Evolutionary conservation across 2,888 invertebrate species (phyloP).

Genomic region (Pyrocoelia pectoralis): DNA sequence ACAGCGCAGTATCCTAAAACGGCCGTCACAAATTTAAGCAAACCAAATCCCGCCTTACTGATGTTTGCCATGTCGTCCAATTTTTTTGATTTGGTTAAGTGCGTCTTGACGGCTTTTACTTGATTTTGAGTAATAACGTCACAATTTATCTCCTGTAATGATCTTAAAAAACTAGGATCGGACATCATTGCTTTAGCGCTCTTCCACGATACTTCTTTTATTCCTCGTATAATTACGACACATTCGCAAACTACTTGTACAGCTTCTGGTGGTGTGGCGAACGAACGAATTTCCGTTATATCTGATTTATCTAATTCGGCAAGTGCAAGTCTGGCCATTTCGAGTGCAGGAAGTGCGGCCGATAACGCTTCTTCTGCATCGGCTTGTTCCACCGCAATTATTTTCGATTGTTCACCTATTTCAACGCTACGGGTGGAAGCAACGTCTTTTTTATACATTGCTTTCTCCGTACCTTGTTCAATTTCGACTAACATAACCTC

Average conservation of each 20-base stretch:
- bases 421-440: constrained; percentile 82
- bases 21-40: constrained; percentile 85
- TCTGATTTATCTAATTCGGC: constrained; percentile 87
- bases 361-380: constrained; percentile 84
- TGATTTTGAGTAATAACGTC: constrained; percentile 77
- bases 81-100: constrained; percentile 76
- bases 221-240: constrained; percentile 83
- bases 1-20: constrained; percentile 91
- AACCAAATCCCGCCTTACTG: constrained; percentile 86
- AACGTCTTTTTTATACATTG: constrained; percentile 80
- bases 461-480: constrained; percentile 72
- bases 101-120: constrained; percentile 73
- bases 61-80: constrained; percentile 85
- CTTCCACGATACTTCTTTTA: constrained; percentile 90
- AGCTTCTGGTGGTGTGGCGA: constrained; percentile 89
- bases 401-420: constrained; percentile 81
- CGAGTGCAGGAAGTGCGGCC: constrained; percentile 85
- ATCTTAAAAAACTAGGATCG: constrained; percentile 82
- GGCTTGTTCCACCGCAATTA: constrained; percentile 81
- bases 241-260: constrained; percentile 91
- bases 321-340: constrained; percentile 80
- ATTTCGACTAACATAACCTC: constrained; percentile 81
- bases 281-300: constrained; percentile 91
- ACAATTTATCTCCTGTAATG: constrained; percentile 86
- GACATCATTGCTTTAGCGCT: constrained; percentile 91